phyloP scores from a whole-genome alignment of 1,140 invertebrate genomes.

The Ceratoteleas bidentatus region DNA sequence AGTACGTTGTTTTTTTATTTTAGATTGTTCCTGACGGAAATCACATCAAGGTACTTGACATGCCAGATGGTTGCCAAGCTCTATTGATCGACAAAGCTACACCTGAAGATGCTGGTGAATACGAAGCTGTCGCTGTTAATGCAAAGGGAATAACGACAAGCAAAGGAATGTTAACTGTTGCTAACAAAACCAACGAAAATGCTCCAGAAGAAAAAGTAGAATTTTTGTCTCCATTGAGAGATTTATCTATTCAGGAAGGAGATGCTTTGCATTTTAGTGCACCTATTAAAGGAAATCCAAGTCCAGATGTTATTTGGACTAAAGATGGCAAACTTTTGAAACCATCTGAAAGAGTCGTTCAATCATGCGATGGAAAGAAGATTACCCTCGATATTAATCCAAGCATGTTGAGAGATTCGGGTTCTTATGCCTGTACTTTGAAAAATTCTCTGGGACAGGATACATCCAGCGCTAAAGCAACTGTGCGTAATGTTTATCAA shows the following conservation, averaged over 20 bases:
- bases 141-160: conserved; percentile 87
- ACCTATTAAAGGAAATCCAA: conserved; percentile 91
- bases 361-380: conserved; percentile 91
- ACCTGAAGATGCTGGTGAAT: conserved; percentile 87
- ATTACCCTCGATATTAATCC: conserved; percentile 89
- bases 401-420: conserved; percentile 87
- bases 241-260: conserved; percentile 90
- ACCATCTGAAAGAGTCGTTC: conserved; percentile 85
- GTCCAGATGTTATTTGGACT: conserved; percentile 91
- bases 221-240: conserved; percentile 88
- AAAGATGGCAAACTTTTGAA: conserved; percentile 87
- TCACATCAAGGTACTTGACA: conserved; percentile 84
- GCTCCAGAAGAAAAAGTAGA: conserved; percentile 87
- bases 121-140: conserved; percentile 89
- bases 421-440: conserved; percentile 88
- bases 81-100: conserved; percentile 85
- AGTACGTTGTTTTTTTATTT: conserved; percentile 25
- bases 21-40: conserved; percentile 87
- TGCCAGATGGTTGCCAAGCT: conserved; percentile 86
- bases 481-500: conserved; percentile 90
- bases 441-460: conserved; percentile 89
- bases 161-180: conserved; percentile 86
- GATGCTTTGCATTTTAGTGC: conserved; percentile 85
- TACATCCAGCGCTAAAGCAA: conserved; percentile 85
- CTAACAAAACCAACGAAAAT: conserved; percentile 83